Base-by-base conservation (phyloP, 2,888 invertebrate genomes). In the Lumbricus terrestris region DNA sequence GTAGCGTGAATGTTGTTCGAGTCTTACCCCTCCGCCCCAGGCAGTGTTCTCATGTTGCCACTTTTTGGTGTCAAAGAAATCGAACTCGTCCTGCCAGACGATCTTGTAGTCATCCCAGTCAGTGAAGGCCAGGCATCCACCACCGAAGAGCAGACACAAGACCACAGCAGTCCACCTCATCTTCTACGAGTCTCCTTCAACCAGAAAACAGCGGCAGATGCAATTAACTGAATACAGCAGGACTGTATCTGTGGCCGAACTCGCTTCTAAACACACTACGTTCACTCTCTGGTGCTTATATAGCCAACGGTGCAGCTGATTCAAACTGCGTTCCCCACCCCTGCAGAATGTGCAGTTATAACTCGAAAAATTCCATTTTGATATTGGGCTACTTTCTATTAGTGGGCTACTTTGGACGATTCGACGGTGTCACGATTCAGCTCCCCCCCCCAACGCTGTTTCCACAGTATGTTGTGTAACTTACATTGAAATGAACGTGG, bases 1-100 rank as follows among this genome's bases (percentile, higher is more conserved):
- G n/a, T 13, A 40, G 13, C 16, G 1, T 16, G 15, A 40, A 23
- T 8, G 3, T n/a, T 15, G 47, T 47, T 47, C 20, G 23, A 47
- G 13, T 90, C 92, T 90, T 37, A 92, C 92, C 88, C 96, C 96
- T 91, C 96, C 96, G 13, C 95, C 96, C 23, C 96, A 95, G 93
- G 96, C 94, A 0, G 96, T 96, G 92, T 96, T 96, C 94, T 96
- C 96, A 93, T 96, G 96, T 93, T 96, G 95, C 97, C 96, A 97
- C 92, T 95, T 96, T n/a, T 42, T 37, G 0, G 0, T 0, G 37
- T 89, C 89, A 13, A 88, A 33, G 69, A 4, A 88, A 88, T 91
- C 90, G 82, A 91, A 91, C 37, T 91, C 90, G 88, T 91, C 91
- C 37, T 91, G 88, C 91, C 91, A 91, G 38, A 91, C 88, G 6